Evolutionary conservation across 2,113 vertebrate species (phyloP).

Genomic region (Camarhynchus parvulus): DNA sequence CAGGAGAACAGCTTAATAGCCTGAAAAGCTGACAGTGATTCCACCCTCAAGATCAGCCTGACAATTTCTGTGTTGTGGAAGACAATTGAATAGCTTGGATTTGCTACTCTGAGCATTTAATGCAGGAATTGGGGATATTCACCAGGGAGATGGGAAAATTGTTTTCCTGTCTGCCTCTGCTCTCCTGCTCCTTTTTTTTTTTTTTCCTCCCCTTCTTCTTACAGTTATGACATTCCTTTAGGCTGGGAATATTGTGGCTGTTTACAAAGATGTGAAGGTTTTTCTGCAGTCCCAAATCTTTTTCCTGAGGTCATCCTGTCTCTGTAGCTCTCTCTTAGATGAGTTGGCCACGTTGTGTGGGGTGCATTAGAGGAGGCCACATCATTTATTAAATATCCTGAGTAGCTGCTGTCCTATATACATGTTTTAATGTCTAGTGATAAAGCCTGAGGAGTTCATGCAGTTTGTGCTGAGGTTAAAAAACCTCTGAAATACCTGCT

Average conservation of each 20-base stretch:
- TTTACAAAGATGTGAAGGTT: background rate
- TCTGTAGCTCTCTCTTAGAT: background rate
- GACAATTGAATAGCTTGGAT: background rate
- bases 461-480: background rate
- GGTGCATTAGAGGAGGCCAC: background rate
- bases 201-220: rapidly evolving
- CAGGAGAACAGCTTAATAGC: background rate
- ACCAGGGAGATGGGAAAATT: background rate
- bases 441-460: background rate
- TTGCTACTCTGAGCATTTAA: background rate
- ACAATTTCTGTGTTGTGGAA: background rate
- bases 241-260: background rate
- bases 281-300: background rate
- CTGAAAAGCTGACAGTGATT: slow-evolving; percentile 15
- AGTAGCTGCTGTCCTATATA: background rate
- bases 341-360: background rate
- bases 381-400: background rate
- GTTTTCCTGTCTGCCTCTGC: background rate
- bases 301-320: background rate
- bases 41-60: slow-evolving; percentile 11
- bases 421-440: background rate
- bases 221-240: background rate
- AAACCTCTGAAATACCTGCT: background rate
- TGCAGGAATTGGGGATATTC: background rate
- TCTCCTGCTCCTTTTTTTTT: background rate